Evolutionary conservation across 1,140 invertebrate genomes (phyloP).

Genomic region (Gonatopus flavifemur): DNA sequence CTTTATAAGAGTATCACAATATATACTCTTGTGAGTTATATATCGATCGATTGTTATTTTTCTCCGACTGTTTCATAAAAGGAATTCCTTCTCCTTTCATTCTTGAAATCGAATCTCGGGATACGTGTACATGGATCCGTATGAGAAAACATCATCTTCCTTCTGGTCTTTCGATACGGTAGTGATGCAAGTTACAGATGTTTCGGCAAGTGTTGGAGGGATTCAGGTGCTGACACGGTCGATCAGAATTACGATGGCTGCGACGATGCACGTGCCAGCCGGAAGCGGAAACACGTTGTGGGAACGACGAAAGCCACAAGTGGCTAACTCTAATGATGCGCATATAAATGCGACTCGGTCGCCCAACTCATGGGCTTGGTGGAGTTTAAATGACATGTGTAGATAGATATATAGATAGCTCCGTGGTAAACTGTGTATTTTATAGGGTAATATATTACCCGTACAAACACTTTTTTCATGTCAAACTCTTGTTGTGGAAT

Average conservation of each 20-base stretch:
- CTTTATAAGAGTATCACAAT: too few relatives aligned
- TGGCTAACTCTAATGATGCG: conserved; percentile 38
- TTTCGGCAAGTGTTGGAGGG: conserved; percentile 19
- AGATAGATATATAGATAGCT: conserved; percentile 26
- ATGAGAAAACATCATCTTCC: too few relatives aligned
- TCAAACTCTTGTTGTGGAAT: conserved; percentile 5
- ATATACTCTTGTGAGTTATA: too few relatives aligned
- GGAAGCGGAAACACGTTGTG: conserved; percentile 46
- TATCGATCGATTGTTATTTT: too few relatives aligned
- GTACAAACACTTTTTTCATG: conserved; percentile 9
- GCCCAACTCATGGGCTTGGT: conserved; percentile 9
- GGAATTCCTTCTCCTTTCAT: too few relatives aligned
- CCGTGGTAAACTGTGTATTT: conserved; percentile 12
- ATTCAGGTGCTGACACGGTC: conserved; percentile 31
- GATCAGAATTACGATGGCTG: too few relatives aligned
- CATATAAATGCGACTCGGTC: conserved; percentile 37
- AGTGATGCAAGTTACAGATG: conserved; percentile 16
- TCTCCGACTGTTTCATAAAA: too few relatives aligned
- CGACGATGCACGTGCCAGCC: conserved; percentile 40
- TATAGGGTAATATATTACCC: neutral
- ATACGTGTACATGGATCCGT: too few relatives aligned
- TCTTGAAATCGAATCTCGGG: too few relatives aligned
- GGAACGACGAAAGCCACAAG: conserved; percentile 38
- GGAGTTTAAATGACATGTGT: conserved; percentile 39
- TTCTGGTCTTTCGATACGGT: conserved; percentile 8